phyloP scores from a whole-genome alignment of 2,888 invertebrate genomes.

The Chelonus formosanus region DNA sequence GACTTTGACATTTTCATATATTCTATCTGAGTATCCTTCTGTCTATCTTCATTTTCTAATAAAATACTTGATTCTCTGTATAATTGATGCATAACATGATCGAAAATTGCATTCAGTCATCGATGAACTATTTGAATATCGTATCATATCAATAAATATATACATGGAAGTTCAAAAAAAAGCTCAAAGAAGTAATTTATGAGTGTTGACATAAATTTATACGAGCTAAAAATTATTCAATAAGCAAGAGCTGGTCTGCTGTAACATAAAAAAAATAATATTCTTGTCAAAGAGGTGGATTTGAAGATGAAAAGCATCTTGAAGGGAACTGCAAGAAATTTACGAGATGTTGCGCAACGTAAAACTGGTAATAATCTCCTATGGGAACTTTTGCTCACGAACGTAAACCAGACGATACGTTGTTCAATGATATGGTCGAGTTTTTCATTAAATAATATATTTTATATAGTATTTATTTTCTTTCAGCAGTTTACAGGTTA shows the following conservation, averaged over 20 bases:
- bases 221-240: too few relatives aligned
- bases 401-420: constrained; percentile 12
- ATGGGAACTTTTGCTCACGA: constrained; percentile 10
- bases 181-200: too few relatives aligned
- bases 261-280: too few relatives aligned
- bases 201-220: too few relatives aligned
- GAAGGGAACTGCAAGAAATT: constrained; percentile 6
- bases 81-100: constrained; percentile 15
- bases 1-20: constrained; percentile 20
- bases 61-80: not conserved
- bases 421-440: constrained; percentile 12
- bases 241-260: too few relatives aligned
- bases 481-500: not conserved
- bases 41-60: not conserved
- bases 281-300: too few relatives aligned
- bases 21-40: constrained; percentile 16
- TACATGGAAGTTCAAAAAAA: too few relatives aligned
- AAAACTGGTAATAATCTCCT: constrained; percentile 30
- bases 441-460: constrained; percentile 8
- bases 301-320: not conserved
- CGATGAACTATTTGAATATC: not conserved
- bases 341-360: constrained; percentile 21
- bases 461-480: not conserved
- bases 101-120: not conserved
- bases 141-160: too few relatives aligned